These are phyloP conservation scores for Eumaeus atala DNA, from an alignment of 1,140 invertebrate genomes.

Conservation along the genomic window DNA sequence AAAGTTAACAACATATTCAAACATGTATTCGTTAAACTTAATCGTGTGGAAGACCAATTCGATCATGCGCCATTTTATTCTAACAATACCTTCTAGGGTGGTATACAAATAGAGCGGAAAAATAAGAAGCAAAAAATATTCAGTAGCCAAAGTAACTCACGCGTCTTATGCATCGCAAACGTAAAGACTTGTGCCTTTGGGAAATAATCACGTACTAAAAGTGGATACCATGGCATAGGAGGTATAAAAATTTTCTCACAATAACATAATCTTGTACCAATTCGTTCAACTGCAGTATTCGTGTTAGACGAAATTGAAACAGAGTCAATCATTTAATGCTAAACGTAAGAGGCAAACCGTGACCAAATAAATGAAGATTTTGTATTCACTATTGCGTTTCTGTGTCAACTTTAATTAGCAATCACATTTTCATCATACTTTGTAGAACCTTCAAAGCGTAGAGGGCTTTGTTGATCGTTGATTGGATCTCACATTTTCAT, in stretches of 20 bases:
- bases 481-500: constrained; percentile 59
- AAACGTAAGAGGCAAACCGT: constrained; percentile 64
- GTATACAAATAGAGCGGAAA: constrained; percentile 31
- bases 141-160: constrained; percentile 48
- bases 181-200: constrained; percentile 40
- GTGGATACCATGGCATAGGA: constrained; percentile 38
- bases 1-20: constrained; percentile 71
- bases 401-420: constrained; percentile 72
- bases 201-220: constrained; percentile 60
- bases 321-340: constrained; percentile 70
- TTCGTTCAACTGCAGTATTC: constrained; percentile 66
- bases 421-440: constrained; percentile 65
- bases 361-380: constrained; percentile 69
- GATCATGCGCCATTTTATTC: constrained; percentile 57
- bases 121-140: constrained; percentile 19
- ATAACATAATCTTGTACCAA: constrained; percentile 68
- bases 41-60: constrained; percentile 64
- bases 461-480: constrained; percentile 42
- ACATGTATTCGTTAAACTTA: constrained; percentile 57
- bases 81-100: constrained; percentile 56
- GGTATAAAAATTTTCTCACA: constrained; percentile 63
- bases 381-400: constrained; percentile 63
- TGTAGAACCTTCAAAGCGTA: constrained; percentile 46
- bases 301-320: constrained; percentile 72
- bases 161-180: constrained; percentile 60